Conservation (phyloP, 2,797 vertebrate genomes). For the Cirrhinus molitorella region DNA sequence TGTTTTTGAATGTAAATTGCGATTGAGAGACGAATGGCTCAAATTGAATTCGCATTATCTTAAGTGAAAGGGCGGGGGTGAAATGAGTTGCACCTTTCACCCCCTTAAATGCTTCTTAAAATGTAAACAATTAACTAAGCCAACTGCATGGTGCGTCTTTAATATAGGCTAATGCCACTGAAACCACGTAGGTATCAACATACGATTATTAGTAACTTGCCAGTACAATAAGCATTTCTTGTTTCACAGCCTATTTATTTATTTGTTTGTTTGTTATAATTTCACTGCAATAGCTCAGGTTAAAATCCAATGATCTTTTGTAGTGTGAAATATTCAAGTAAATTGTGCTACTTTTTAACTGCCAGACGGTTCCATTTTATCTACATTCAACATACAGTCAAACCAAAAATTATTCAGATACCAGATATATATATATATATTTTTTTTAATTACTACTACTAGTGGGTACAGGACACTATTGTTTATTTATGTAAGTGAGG, state of each 20-base stretch:
- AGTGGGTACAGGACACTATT: too few relatives aligned
- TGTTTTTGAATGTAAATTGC: conserved; percentile 39
- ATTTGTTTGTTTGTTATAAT: background rate
- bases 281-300: background rate
- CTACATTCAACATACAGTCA: background rate
- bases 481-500: too few relatives aligned
- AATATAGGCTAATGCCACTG: background rate
- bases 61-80: background rate
- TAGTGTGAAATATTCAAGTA: background rate
- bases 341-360: background rate
- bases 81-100: background rate
- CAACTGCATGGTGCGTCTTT: background rate
- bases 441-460: too few relatives aligned
- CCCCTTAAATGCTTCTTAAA: background rate
- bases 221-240: background rate
- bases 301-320: background rate
- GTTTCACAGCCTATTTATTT: background rate
- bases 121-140: background rate
- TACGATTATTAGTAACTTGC: background rate
- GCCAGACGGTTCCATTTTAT: background rate
- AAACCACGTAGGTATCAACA: background rate
- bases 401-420: too few relatives aligned
- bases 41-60: conserved; percentile 8
- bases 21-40: background rate
- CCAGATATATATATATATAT: too few relatives aligned